Conservation (phyloP, 2,888 invertebrate genomes). For the Phyllotreta striolata region DNA sequence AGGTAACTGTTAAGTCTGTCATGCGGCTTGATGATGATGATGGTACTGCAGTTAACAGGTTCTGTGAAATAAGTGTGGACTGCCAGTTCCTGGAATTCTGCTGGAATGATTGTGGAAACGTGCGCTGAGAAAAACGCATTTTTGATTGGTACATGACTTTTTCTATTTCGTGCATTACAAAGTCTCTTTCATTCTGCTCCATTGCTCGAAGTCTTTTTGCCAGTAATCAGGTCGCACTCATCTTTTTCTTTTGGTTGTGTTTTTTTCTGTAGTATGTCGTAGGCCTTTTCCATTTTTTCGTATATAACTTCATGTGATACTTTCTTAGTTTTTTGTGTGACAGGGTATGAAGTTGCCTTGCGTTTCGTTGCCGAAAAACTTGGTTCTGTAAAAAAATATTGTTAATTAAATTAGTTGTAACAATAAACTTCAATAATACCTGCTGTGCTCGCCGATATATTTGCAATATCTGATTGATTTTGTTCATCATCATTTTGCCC, state of each 20-base stretch:
- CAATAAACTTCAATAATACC: slow-evolving; percentile 1
- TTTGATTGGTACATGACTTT: not conserved
- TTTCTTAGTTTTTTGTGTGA: not conserved
- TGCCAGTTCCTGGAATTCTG: too few relatives aligned
- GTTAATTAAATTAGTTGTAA: not conserved
- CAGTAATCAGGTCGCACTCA: slow-evolving; percentile 1
- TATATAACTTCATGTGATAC: slow-evolving; percentile 1
- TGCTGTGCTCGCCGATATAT: slow-evolving; percentile 1
- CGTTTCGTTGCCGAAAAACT: slow-evolving; percentile 3
- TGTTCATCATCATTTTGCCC: slow-evolving; percentile 1
- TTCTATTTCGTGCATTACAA: slow-evolving; percentile 1
- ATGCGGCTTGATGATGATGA: too few relatives aligned
- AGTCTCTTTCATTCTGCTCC: slow-evolving; percentile 1
- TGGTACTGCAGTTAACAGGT: too few relatives aligned
- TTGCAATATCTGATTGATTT: slow-evolving; percentile 1
- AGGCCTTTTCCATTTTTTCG: not conserved
- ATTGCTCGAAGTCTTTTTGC: not conserved
- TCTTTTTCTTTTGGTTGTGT: slow-evolving; percentile 1
- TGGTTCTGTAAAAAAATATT: slow-evolving; percentile 1
- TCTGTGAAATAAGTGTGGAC: too few relatives aligned
- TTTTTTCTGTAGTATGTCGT: slow-evolving; percentile 1
- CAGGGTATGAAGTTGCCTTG: slow-evolving; percentile 1
- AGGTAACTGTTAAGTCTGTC: too few relatives aligned
- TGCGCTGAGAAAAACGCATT: too few relatives aligned
- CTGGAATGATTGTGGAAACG: too few relatives aligned